Conservation (phyloP, 2,888 invertebrate genomes). For the Iphiclides podalirius region DNA sequence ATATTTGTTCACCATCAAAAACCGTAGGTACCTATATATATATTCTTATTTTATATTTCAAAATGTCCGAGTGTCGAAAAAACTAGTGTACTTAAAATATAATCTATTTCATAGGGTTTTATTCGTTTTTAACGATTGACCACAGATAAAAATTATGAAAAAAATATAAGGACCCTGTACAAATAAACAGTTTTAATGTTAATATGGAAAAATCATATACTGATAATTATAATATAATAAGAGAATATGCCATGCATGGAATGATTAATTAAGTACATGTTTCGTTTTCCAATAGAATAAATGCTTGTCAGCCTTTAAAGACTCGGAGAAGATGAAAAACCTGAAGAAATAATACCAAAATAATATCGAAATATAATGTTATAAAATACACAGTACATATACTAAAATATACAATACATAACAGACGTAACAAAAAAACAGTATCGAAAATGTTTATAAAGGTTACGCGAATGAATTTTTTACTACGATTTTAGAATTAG, state of each 20-base stretch:
- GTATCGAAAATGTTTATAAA: background rate
- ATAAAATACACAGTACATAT: background rate
- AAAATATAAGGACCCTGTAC: background rate
- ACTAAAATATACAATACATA: background rate
- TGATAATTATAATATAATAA: too few relatives aligned
- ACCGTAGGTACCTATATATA: too few relatives aligned
- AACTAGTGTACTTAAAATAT: too few relatives aligned
- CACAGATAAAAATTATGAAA: too few relatives aligned
- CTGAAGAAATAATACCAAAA: too few relatives aligned
- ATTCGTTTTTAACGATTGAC: too few relatives aligned
- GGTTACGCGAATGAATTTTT: background rate
- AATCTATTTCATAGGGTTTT: too few relatives aligned
- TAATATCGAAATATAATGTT: background rate
- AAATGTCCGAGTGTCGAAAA: too few relatives aligned
- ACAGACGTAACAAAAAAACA: background rate
- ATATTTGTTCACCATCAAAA: too few relatives aligned
- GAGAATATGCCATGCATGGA: background rate
- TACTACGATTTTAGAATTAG: background rate
- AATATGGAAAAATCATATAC: too few relatives aligned
- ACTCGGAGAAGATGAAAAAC: background rate
- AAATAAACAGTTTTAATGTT: too few relatives aligned
- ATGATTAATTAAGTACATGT: conserved; percentile 19
- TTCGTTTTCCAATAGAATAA: background rate
- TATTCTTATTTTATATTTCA: too few relatives aligned
- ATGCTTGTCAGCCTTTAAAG: conserved; percentile 16